phyloP scores from a whole-genome alignment of 2,113 vertebrate species.

The Daubentonia madagascariensis region DNA sequence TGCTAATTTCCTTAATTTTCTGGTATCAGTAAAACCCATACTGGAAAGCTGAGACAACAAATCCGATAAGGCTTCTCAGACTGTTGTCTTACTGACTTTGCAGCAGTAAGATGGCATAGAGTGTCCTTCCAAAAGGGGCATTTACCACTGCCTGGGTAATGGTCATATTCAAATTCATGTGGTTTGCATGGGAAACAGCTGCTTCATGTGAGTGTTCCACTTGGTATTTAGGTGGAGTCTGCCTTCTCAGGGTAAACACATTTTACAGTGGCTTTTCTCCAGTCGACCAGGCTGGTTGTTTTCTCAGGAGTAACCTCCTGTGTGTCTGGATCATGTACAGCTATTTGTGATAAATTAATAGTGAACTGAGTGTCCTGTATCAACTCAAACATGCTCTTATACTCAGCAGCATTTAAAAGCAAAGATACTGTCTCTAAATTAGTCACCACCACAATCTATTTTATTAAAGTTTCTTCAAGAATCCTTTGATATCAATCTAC shows the following conservation, averaged over 20 bases:
- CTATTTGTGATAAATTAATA: background rate
- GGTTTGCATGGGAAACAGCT: background rate
- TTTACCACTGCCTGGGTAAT: background rate
- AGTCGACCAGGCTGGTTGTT: background rate
- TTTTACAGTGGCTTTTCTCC: background rate
- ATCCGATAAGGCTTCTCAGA: background rate
- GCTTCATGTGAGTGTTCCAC: background rate
- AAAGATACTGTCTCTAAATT: background rate
- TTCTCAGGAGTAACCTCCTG: background rate
- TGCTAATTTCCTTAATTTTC: background rate
- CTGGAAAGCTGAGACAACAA: background rate
- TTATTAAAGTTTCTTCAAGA: background rate
- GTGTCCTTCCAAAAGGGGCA: background rate
- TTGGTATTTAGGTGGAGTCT: background rate
- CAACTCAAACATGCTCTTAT: background rate
- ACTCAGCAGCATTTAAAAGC: background rate
- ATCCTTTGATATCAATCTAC: background rate
- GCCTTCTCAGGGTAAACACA: background rate
- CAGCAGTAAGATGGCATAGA: background rate
- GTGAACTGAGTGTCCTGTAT: background rate
- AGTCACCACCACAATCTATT: background rate
- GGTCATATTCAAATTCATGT: no score
- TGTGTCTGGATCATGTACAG: background rate
- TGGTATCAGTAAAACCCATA: background rate
- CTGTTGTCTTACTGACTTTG: background rate